A percentile compares a stretch with the other conserved stretches of the same genome.
Evolutionary conservation across 2,113 vertebrate genomes (phyloP).

Genomic region (Etheostoma cragini): DNA sequence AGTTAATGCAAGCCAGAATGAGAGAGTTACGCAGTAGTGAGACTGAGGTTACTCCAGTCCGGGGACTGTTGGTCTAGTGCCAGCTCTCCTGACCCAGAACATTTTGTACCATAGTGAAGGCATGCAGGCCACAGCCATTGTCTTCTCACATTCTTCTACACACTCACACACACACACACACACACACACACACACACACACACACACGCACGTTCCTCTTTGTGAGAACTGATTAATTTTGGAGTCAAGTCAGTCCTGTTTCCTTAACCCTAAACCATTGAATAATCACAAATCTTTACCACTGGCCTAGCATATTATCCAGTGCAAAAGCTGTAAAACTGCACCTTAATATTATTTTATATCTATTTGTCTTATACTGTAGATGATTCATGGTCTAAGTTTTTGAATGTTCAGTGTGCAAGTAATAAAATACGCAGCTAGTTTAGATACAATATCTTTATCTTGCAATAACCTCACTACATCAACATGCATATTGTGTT

Average conservation of each 20-base stretch:
- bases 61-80: constrained; percentile 59
- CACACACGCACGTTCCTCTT: neutral
- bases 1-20: constrained; percentile 25
- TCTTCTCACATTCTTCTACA: constrained; percentile 25
- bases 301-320: neutral
- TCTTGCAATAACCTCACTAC: neutral
- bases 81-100: constrained; percentile 76
- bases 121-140: constrained; percentile 50
- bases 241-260: constrained; percentile 1
- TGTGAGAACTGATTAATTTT: constrained; percentile 19
- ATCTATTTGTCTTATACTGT: neutral
- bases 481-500: neutral
- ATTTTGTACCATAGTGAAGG: constrained; percentile 65
- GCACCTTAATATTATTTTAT: neutral
- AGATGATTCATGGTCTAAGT: neutral
- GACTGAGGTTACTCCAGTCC: constrained; percentile 70
- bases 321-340: constrained; percentile 5
- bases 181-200: constrained; percentile 6
- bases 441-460: neutral
- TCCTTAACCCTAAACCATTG: constrained; percentile 3
- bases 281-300: constrained; percentile 10
- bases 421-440: neutral
- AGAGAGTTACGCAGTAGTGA: constrained; percentile 23
- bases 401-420: neutral
- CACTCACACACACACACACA: neutral